Percentiles rank a stretch among this genome's conserved stretches.
Conservation (phyloP, 2,797 vertebrate species). For the Euthynnus affinis region DNA sequence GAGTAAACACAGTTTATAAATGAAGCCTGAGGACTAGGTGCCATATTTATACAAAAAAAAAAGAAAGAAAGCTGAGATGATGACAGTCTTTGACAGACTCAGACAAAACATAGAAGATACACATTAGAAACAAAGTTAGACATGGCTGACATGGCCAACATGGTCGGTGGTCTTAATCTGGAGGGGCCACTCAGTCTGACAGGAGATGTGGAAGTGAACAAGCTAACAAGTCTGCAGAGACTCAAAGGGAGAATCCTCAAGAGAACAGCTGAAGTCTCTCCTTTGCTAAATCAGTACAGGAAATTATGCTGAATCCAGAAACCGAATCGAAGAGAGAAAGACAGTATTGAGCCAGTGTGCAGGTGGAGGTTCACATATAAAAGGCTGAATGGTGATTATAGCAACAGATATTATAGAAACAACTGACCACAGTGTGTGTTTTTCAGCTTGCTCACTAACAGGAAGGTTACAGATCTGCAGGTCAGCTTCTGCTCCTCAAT, state of each 20-base stretch:
- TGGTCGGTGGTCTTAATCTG: slow-evolving; percentile 44
- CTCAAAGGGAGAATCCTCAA: slow-evolving; percentile 25
- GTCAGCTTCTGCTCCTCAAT: neutral
- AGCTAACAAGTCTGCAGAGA: slow-evolving; percentile 67
- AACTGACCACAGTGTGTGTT: no score
- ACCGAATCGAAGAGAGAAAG: slow-evolving; percentile 8
- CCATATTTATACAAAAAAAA: neutral
- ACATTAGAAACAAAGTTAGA: slow-evolving; percentile 47
- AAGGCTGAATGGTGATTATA: neutral
- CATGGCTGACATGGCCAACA: slow-evolving; percentile 28
- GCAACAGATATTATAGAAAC: neutral
- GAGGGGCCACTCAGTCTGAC: slow-evolving; percentile 48
- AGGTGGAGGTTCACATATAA: neutral
- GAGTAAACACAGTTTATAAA: neutral
- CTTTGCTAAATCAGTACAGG: slow-evolving; percentile 28
- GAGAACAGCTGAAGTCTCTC: slow-evolving; percentile 33
- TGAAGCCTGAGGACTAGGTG: neutral
- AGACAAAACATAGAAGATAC: slow-evolving; percentile 5
- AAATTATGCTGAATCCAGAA: slow-evolving; percentile 32
- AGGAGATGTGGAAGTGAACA: slow-evolving; percentile 45
- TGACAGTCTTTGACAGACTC: slow-evolving; percentile 15
- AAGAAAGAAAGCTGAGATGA: slow-evolving; percentile 1
- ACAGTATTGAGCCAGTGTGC: neutral
- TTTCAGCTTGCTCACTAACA: neutral
- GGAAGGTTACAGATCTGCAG: neutral